Conservation (phyloP, 2,113 vertebrate species). For the Campylorhamphus procurvoides region DNA sequence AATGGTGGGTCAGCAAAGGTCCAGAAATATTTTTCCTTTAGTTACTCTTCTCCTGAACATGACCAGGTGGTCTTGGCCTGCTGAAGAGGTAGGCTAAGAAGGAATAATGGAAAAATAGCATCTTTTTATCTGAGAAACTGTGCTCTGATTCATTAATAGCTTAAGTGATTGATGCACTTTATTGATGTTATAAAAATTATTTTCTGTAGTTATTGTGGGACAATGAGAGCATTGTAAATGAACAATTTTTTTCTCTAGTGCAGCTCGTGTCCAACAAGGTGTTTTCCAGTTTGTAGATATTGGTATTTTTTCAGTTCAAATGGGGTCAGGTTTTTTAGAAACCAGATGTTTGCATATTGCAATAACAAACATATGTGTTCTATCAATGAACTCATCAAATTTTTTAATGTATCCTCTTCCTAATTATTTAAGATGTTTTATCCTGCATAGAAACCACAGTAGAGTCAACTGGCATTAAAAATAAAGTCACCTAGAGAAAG, state of each 20-base stretch:
- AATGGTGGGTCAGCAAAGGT: neutral
- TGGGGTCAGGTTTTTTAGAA: neutral
- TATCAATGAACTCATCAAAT: neutral
- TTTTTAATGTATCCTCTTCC: neutral
- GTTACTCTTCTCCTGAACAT: neutral
- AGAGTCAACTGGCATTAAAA: slow-evolving; percentile 17
- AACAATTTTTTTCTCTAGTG: neutral
- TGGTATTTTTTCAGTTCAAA: neutral
- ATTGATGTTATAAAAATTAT: neutral
- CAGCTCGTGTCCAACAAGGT: neutral
- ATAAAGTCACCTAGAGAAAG: slow-evolving; percentile 42
- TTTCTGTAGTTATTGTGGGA: neutral
- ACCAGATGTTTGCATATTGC: neutral
- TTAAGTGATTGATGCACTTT: neutral
- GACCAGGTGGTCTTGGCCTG: neutral
- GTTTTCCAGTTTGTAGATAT: neutral
- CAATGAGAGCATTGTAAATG: neutral
- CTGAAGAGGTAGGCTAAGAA: neutral
- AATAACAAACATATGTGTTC: neutral
- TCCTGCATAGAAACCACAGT: neutral
- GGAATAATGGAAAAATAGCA: neutral
- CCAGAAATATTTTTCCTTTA: neutral
- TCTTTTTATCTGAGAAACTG: neutral
- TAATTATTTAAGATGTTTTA: slow-evolving; percentile 19
- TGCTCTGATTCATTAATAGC: neutral